These are phyloP conservation scores for Drosophila maculinotata DNA, from an alignment of 2,888 invertebrate genomes.

Conservation along the genomic window DNA sequence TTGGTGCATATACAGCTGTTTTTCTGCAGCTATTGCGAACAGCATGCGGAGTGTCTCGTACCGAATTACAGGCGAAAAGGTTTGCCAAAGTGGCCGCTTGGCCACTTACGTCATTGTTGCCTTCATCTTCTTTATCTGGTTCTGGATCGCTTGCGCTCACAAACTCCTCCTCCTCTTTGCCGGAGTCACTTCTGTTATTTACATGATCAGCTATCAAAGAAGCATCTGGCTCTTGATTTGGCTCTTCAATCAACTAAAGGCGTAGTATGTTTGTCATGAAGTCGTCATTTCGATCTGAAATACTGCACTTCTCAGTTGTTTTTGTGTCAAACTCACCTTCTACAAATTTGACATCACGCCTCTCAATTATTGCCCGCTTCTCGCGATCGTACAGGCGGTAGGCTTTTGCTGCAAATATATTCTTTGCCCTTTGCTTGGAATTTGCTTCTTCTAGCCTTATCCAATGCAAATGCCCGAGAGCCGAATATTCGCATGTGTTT, in stretches of 20 bases:
- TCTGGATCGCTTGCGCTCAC: constrained; percentile 13
- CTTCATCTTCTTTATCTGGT: not conserved
- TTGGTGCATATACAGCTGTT: constrained; percentile 7
- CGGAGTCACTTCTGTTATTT: no score
- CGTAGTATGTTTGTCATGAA: not conserved
- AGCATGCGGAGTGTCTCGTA: constrained; percentile 1
- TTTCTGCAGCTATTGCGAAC: constrained; percentile 11
- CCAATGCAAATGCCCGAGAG: constrained; percentile 4
- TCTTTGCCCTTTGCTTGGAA: constrained; percentile 5
- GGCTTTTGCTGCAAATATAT: not conserved
- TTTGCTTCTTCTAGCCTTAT: constrained; percentile 1
- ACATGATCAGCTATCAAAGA: no score
- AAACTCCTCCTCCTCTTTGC: constrained; percentile 12
- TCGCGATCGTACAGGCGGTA: not conserved
- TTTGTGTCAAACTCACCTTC: constrained; percentile 1
- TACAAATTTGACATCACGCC: no score
- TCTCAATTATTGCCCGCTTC: not conserved
- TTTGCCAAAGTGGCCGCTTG: not conserved
- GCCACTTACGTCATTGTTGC: not conserved
- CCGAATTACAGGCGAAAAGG: constrained; percentile 6
- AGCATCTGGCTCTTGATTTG: no score
- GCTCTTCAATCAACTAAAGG: not conserved
- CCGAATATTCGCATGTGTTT: constrained; percentile 8
- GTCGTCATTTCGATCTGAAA: constrained; percentile 1
- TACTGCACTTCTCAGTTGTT: not conserved